Evolutionary conservation across 2,888 invertebrate species (phyloP), one percentile per base, ranked within the genome.

Genomic region (Pandemis cinnamomeana): DNA sequence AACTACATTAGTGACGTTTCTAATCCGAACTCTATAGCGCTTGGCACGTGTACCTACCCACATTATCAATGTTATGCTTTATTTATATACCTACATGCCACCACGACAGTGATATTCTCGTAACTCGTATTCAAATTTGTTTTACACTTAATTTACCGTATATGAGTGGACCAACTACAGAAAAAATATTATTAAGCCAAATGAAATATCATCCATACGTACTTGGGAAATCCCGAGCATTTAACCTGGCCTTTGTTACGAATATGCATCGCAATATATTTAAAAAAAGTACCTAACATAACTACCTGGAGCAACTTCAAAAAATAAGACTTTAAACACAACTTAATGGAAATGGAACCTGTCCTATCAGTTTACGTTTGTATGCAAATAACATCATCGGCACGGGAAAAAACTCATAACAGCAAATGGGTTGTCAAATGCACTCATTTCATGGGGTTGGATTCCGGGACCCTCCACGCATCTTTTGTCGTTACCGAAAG

Each of bases 381-480:
- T 36, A 72, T 62, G 67, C 55, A 68, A 72, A 55, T 67, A 67
- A 15, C 44, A 67, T 67, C 44, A 67, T 68, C 67, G 36, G 46
- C 55, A 36, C 62, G 44, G 51, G 61, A 61, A 66, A 62, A 67
- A 72, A 55, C 8, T 55, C n/a, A 53, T 53, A 55, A 36, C 53
- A 55, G 72, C 67, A 72, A 68, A 72, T 46, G 55, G 62, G 67
- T 63, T 72, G 61, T 67, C 67, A 72, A 61, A 67, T 67, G 51
- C 71, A 71, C 42, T 71, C 67, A 41, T 36, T 46, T 46, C 44
- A 36, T 46, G 36, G 72, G 60, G 71, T 42, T 27, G 53, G 44
- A 20, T 41, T 53, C 13, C 63, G 44, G 58, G 55, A 41, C 67
- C 71, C 67, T 62, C 61, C 61, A 67, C 67, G 46, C 48, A 10